Base-by-base conservation (phyloP, 2,797 vertebrate species). In the Scleropages formosus region DNA sequence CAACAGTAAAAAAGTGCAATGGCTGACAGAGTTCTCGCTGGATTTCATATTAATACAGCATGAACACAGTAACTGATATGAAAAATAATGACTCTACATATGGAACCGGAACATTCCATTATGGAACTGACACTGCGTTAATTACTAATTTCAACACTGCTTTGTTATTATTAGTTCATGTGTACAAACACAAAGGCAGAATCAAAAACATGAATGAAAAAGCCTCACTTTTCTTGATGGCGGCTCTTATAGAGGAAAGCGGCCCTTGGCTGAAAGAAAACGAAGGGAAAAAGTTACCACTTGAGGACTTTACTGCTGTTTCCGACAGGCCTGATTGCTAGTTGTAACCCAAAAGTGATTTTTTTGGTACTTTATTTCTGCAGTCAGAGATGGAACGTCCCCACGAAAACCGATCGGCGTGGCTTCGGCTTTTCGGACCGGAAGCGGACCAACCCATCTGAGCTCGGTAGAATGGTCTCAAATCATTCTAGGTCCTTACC, bases 221-320 rank as follows among this genome's bases (percentile, higher is more conserved):
- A 63, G 87, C 93, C 97, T 97, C 92, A 99, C 96, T 95, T 89
- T 95, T 95, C 88, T 95, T 99, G 92, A 98, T 96, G 78, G 86
- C 97, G 0, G 96, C 96, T 92, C 94, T 92, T 90, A 99, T 95
- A 72, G 96, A 97, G 8, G 96, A 96, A 71, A 99, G 93, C 13
- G 96, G 95, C 79, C 96, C 96, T 87, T 97, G 96, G 81, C 95
- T 97, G 85, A 24, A 84, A 73, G 79, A 86, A 81, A 84, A 78
- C 31, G 31, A 75, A 24, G 73, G 66, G 74, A 78, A 75, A 82
- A 15, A 31, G 72, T 80, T 69, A 85, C 77, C 20, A 61, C 0
- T 8, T 18, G 2, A 1, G 16, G 22, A 22, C 69, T 53, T 49
- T 22, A 53, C 3, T 15, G 51, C 20, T 22, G 18, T 58, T 31